These are phyloP conservation scores for Colinus virginianus DNA, from an alignment of 2,113 vertebrate genomes.

Conservation along the genomic window DNA sequence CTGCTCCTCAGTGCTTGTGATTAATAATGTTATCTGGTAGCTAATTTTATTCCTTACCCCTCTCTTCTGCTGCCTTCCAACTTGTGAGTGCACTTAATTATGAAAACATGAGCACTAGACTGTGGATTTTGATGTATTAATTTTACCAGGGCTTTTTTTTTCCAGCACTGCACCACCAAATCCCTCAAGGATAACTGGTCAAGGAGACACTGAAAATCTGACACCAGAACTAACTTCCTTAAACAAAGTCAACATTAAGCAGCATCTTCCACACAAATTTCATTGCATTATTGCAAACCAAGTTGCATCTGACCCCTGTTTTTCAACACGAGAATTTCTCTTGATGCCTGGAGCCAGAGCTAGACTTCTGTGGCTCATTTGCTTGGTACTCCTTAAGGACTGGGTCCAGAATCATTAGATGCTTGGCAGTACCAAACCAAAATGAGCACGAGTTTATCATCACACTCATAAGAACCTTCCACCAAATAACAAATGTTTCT, in stretches of 20 bases:
- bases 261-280: slow-evolving; percentile 20
- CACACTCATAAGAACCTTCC: neutral
- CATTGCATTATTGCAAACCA: neutral
- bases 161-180: neutral
- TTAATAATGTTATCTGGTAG: slow-evolving; percentile 54
- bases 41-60: slow-evolving; percentile 59
- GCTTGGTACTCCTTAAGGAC: neutral
- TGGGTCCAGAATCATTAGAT: neutral
- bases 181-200: slow-evolving; percentile 41
- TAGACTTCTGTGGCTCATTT: neutral
- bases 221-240: slow-evolving; percentile 25
- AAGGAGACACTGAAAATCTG: slow-evolving; percentile 12
- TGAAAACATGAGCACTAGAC: slow-evolving; percentile 53
- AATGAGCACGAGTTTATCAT: neutral
- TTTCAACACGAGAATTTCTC: neutral
- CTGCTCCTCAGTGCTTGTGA: slow-evolving; percentile 26
- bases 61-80: slow-evolving; percentile 40
- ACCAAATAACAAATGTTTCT: neutral
- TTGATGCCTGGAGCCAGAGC: neutral
- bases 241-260: slow-evolving; percentile 39
- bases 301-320: neutral
- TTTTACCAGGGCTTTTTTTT: slow-evolving; percentile 39
- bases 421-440: neutral
- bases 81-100: slow-evolving; percentile 56
- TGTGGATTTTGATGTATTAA: slow-evolving; percentile 58